These are phyloP conservation scores for Papilio polytes DNA, from an alignment of 1,140 invertebrate species.

Conservation along the genomic window DNA sequence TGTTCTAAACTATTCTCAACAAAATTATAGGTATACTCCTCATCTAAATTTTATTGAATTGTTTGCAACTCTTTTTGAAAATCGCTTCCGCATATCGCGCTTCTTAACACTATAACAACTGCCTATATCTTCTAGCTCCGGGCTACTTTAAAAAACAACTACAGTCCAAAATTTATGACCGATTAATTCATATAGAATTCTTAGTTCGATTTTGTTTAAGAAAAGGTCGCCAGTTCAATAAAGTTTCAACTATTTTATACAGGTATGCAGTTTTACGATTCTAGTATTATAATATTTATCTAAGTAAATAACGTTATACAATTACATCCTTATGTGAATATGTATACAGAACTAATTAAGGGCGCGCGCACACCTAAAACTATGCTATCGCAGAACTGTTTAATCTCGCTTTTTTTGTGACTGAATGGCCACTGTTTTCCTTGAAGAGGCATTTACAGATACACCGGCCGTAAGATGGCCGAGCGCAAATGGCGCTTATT, in stretches of 20 bases:
- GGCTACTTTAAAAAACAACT: background rate
- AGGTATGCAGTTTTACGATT: background rate
- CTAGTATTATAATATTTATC: background rate
- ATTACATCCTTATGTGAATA: background rate
- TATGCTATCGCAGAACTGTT: too few relatives aligned
- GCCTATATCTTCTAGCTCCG: background rate
- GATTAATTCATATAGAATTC: background rate
- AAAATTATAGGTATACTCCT: too few relatives aligned
- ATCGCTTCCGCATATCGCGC: background rate
- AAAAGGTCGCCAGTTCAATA: background rate
- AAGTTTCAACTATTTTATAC: background rate
- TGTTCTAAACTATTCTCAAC: too few relatives aligned
- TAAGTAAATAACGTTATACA: background rate
- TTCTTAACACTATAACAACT: background rate
- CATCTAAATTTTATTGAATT: too few relatives aligned
- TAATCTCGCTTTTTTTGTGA: too few relatives aligned
- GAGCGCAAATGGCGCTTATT: too few relatives aligned
- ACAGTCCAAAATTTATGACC: constrained; percentile 2
- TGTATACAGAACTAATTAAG: constrained; percentile 5
- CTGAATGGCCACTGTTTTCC: too few relatives aligned
- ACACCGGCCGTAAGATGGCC: too few relatives aligned
- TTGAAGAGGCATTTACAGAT: too few relatives aligned
- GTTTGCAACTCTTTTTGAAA: background rate
- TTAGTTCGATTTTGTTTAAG: background rate
- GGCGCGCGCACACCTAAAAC: too few relatives aligned